Base-by-base conservation (phyloP, 2,888 invertebrate genomes). In the Stenolophus ochropezus region DNA sequence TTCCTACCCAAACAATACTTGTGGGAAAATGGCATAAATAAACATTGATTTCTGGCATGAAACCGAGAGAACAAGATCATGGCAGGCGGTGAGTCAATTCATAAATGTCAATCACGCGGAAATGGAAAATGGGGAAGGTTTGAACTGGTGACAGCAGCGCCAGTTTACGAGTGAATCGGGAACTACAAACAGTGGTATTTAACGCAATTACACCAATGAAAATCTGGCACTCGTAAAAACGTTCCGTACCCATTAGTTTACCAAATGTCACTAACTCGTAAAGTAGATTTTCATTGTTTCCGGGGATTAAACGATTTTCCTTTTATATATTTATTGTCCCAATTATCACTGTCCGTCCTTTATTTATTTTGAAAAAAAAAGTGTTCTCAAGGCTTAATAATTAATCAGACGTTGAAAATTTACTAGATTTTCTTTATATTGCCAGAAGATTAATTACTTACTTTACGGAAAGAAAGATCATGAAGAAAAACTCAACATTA, bases 171-270 rank as follows among this genome's bases (percentile, higher is more conserved):
- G 73, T 23, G 23, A 20, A 5, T 49, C 73, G 20, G 73, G 73
- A 73, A 73, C 47, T 49, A 49, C 49, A 47, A 73, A 23, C 73
- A 47, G 47, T 47, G 65, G 65, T 69, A 73, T 73, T 73, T 73
- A 73, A 73, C 49, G 73, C 73, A 73, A 73, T 73, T 73, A 73
- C 73, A 20, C 18, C 69, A 69, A 69, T 69, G 69, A 69, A 69
- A 69, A 69, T 33, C 33, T 33, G 14, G 73, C 49, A 47, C 73
- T 73, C 73, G 73, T 73, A 73, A 73, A 73, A 73, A 73, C 73
- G 73, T 73, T 47, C 73, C 25, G 53, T 53, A 75, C 25, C 75
- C 75, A 75, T 75, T 75, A 75, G 75, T 51, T 16, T 53, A 75
- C 53, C 75, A 53, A 75, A 75, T 75, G 53, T 75, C 27, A 75